Conservation (phyloP, 2,113 vertebrate species). For the Hipposideros armiger region DNA sequence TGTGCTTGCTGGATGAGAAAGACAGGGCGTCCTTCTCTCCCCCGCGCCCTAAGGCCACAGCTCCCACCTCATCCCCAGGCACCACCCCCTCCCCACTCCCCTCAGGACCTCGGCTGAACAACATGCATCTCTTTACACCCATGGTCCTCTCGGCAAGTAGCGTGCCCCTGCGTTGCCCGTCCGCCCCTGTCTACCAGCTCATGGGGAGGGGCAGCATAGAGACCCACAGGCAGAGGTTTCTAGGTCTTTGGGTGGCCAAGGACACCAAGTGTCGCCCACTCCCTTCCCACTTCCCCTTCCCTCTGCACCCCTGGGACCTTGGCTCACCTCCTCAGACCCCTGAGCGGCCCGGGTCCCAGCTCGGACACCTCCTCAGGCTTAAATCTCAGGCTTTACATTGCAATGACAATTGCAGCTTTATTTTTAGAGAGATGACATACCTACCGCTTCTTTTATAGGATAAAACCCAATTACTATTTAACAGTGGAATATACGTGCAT, state of each 20-base stretch:
- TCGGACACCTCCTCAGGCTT: conserved; percentile 89
- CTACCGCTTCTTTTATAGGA: conserved; percentile 92
- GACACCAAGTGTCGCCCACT: fast-evolving
- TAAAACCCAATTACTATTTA: conserved; percentile 79
- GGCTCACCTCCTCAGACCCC: not conserved
- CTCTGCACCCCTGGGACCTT: not conserved
- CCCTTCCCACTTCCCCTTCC: too few relatives aligned
- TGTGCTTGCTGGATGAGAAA: too few relatives aligned
- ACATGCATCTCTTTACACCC: conserved; percentile 21
- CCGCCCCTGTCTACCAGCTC: not conserved
- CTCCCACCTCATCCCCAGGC: not conserved
- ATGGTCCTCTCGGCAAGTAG: not conserved
- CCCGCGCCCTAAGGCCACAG: not conserved
- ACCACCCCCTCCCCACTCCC: not conserved
- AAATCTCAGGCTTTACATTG: conserved; percentile 95
- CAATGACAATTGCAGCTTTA: conserved; percentile 89
- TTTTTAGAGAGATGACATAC: conserved; percentile 87
- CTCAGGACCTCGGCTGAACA: conserved; percentile 75
- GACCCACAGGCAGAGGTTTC: not conserved
- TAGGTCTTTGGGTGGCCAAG: not conserved
- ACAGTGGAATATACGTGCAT: conserved; percentile 87
- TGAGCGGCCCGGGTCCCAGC: conserved; percentile 65
- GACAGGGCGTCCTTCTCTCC: not conserved
- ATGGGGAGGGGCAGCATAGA: fast-evolving
- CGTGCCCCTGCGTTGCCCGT: not conserved